phyloP scores from a whole-genome alignment of 2,113 vertebrate species.

The Rafetus swinhoei region DNA sequence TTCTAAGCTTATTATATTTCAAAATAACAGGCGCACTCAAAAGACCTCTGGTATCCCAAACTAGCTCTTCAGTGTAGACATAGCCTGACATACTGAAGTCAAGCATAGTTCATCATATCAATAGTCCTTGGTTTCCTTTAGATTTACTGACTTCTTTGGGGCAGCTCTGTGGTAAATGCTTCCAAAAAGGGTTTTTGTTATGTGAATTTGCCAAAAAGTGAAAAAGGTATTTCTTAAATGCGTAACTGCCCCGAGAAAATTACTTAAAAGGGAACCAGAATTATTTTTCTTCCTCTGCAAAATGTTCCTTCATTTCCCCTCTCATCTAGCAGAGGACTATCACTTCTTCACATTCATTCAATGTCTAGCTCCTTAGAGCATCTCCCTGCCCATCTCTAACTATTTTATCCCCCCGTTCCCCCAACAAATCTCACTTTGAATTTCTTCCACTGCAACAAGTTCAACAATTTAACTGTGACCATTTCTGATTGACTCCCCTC shows the following conservation, averaged over 20 bases:
- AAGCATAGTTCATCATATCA: neutral
- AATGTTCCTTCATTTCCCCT: neutral
- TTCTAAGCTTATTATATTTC: neutral
- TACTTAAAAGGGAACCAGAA: neutral
- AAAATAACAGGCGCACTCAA: too few species aligned
- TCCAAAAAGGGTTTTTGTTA: neutral
- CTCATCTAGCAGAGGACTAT: neutral
- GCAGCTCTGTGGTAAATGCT: neutral
- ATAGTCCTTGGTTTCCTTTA: neutral
- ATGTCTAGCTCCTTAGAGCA: neutral
- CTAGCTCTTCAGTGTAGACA: too few species aligned
- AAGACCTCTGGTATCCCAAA: too few species aligned
- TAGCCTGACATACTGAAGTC: accelerated
- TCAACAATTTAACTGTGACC: neutral
- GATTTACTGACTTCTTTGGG: neutral
- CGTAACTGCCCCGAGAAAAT: neutral
- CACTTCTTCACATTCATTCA: neutral
- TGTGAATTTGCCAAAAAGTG: neutral
- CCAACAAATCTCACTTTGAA: neutral
- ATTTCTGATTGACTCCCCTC: neutral
- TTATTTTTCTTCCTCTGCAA: neutral
- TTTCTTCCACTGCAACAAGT: neutral
- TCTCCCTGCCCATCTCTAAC: neutral
- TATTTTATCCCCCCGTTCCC: neutral
- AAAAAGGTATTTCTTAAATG: neutral